Evolutionary conservation across 2,113 vertebrate genomes (phyloP), one percentile per base, ranked within the genome.

Genomic region (Eurypyga helias): DNA sequence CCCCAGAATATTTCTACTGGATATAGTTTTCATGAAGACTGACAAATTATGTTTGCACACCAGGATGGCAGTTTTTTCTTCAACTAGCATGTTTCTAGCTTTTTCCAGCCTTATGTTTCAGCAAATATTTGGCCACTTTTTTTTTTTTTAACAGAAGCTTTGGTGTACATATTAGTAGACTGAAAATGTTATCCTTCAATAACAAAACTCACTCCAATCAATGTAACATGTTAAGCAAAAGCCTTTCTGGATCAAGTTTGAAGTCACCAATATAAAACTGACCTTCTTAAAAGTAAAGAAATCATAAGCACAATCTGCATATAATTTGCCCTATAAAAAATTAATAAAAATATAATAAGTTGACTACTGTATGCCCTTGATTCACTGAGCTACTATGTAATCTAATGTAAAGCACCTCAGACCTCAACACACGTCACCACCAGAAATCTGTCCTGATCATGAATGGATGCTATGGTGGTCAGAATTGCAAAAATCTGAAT

Each of bases 301-400:
- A 43, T 36, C 25, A 16, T 17, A 80, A 57, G 11, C 31, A 72
- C 13, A 62, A 75, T 9, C 41, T 58, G 21, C 13, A 66, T 8
- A 80, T 25, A 9, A 46, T 66, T 91, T 46, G 1, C 33, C 19
- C 15, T n/a, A 17, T 7, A 19, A 83, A 61, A 41, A 36, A 31
- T n/a, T 8, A 8, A 18, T 45, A 28, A 28, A 34, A 26, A 24
- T 3, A 2, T 11, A 33, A 12, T 21, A 8, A 71, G 55, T 61
- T 67, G 19, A 52, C 9, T 26, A 57, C 9, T 0, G 0, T 6
- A 33, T 49, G 34, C 17, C 19, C 29, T 64, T 31, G 49, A 61
- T 57, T 79, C 23, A 67, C 6, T 55, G 33, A 93, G 33, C 38
- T 78, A 46, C 20, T 67, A 15, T 2, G 10, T 29, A 89, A 62